Evolutionary conservation across 2,797 vertebrate species (phyloP).

Genomic region (Knipowitschia caucasica): DNA sequence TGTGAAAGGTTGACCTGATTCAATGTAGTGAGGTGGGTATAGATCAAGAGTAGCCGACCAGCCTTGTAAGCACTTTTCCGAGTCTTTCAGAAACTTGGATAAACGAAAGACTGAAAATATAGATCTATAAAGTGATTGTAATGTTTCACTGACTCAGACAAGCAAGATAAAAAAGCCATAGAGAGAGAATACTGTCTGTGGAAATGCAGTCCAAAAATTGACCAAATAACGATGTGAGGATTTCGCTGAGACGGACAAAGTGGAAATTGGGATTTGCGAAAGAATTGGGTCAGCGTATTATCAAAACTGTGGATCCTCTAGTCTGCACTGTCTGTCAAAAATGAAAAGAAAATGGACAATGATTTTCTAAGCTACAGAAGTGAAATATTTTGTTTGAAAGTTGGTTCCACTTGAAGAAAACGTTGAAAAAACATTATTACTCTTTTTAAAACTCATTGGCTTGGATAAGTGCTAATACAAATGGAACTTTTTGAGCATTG

Average conservation of each 20-base stretch:
- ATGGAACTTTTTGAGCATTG: no score
- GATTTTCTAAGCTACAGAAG: neutral
- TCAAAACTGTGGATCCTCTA: neutral
- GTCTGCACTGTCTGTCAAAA: neutral
- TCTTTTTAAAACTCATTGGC: neutral
- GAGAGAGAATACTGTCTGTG: no score
- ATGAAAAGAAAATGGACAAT: neutral
- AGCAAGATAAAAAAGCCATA: no score
- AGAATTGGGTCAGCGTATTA: neutral
- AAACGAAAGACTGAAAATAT: neutral
- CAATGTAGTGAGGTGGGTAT: neutral
- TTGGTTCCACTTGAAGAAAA: neutral
- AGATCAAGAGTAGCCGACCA: no score
- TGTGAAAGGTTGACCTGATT: neutral
- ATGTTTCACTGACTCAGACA: neutral
- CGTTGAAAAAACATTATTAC: neutral
- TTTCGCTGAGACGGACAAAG: neutral
- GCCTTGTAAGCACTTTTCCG: neutral
- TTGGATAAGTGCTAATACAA: no score
- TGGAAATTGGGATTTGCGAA: neutral
- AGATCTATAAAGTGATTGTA: neutral
- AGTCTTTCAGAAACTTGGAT: neutral
- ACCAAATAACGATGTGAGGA: neutral
- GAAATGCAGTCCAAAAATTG: neutral
- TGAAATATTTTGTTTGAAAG: neutral